Evolutionary conservation across 2,888 invertebrate genomes (phyloP).

Genomic region (Elegia similella): DNA sequence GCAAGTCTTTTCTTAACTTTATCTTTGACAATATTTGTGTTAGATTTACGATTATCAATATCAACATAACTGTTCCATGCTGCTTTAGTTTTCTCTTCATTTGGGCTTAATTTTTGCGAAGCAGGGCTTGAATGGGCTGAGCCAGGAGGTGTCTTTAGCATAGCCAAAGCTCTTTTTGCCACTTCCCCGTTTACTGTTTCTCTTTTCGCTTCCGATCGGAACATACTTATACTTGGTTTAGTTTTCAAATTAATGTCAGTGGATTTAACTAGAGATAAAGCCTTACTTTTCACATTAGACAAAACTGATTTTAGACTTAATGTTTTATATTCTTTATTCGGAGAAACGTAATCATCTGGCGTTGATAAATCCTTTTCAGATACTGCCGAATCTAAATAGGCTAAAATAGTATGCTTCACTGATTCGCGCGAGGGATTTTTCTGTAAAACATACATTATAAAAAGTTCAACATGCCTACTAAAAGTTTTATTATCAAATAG

Average conservation of each 20-base stretch:
- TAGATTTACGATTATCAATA: constrained; percentile 16
- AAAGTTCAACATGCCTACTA: too few species aligned
- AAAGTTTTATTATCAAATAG: too few species aligned
- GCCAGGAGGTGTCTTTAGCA: constrained; percentile 60
- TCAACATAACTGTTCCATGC: constrained; percentile 18
- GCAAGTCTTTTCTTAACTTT: constrained; percentile 24
- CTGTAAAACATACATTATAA: constrained; percentile 49
- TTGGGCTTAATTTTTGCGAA: constrained; percentile 28
- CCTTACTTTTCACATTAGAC: constrained; percentile 78
- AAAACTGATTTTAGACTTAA: constrained; percentile 70
- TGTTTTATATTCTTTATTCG: constrained; percentile 47
- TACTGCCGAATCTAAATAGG: constrained; percentile 65
- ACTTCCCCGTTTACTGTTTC: constrained; percentile 42
- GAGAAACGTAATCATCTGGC: constrained; percentile 51
- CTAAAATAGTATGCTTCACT: constrained; percentile 65
- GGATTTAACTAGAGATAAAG: constrained; percentile 72
- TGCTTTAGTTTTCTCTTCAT: constrained; percentile 19
- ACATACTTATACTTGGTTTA: constrained; percentile 40
- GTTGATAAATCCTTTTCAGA: constrained; percentile 34
- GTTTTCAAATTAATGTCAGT: constrained; percentile 48
- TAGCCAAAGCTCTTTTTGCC: constrained; percentile 51
- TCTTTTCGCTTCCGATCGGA: constrained; percentile 49
- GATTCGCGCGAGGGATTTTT: constrained; percentile 73
- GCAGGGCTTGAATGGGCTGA: constrained; percentile 51
- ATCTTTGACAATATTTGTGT: constrained; percentile 6